A percentile compares a stretch with the other conserved stretches of the same genome.
These are phyloP conservation scores for Torymus tubicola DNA, from an alignment of 2,888 invertebrate genomes.

Conservation along the genomic window DNA sequence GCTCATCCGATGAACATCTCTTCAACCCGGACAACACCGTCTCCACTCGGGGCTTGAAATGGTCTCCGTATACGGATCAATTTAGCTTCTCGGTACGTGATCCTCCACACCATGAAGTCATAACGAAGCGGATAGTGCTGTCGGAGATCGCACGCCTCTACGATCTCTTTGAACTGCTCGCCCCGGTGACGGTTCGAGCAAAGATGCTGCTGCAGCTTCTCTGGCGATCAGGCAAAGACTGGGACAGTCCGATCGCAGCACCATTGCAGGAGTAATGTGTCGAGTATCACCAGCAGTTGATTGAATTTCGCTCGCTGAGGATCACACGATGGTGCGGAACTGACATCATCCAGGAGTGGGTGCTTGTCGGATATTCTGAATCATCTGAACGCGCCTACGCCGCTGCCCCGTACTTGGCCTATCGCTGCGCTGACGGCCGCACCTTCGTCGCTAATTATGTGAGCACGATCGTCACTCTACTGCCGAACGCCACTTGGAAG, in stretches of 20 bases:
- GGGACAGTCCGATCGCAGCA: not conserved
- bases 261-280: not conserved
- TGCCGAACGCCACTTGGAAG: not conserved
- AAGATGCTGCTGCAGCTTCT: constrained; percentile 4
- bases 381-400: not conserved
- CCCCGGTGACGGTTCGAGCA: not conserved
- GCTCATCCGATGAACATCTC: not conserved
- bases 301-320: not conserved
- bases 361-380: not conserved
- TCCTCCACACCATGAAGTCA: too few species aligned
- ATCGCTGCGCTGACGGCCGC: not conserved
- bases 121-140: not conserved
- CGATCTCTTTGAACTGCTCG: not conserved
- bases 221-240: not conserved
- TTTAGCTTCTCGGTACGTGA: too few species aligned
- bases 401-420: not conserved
- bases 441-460: constrained; percentile 14
- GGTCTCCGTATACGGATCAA: too few species aligned
- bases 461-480: not conserved
- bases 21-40: not conserved
- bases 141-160: not conserved
- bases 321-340: constrained; percentile 8
- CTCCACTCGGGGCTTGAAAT: not conserved
- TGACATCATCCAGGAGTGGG: not conserved
- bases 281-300: not conserved